phyloP scores from a whole-genome alignment of 1,140 invertebrate genomes.

The Leptinotarsa lineolata region DNA sequence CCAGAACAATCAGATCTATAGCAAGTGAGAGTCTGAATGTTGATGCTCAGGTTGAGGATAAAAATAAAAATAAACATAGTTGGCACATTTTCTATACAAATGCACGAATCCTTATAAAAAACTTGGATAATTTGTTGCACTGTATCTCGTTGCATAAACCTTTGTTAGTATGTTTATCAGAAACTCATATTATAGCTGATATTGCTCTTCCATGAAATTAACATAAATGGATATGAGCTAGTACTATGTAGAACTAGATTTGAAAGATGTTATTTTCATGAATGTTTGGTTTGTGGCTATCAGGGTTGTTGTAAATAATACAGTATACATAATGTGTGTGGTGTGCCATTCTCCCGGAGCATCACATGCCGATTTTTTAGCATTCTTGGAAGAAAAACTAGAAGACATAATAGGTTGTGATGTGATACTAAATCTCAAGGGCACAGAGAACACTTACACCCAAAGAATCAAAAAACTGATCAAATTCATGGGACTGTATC shows the following conservation, averaged over 20 bases:
- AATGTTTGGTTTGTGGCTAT: no score
- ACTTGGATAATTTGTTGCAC: background rate
- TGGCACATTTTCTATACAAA: background rate
- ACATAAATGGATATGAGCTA: background rate
- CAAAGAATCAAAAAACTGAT: no score
- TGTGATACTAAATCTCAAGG: no score
- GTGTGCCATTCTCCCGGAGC: background rate
- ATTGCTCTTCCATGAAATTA: background rate
- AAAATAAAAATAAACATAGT: constrained; percentile 3
- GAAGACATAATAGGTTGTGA: no score
- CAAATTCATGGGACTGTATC: no score
- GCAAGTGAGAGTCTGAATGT: background rate
- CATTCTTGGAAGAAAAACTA: constrained; percentile 4
- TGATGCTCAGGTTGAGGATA: background rate
- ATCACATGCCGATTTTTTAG: constrained; percentile 1
- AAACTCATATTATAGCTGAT: background rate
- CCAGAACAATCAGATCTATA: background rate
- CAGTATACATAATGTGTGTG: constrained; percentile 3
- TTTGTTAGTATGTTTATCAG: background rate
- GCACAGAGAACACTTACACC: no score
- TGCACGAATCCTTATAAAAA: background rate
- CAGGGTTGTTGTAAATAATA: background rate
- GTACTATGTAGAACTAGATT: background rate
- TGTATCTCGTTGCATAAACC: background rate
- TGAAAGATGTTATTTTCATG: background rate